phyloP scores from a whole-genome alignment of 2,888 invertebrate genomes.

The Drosophila barbarae region DNA sequence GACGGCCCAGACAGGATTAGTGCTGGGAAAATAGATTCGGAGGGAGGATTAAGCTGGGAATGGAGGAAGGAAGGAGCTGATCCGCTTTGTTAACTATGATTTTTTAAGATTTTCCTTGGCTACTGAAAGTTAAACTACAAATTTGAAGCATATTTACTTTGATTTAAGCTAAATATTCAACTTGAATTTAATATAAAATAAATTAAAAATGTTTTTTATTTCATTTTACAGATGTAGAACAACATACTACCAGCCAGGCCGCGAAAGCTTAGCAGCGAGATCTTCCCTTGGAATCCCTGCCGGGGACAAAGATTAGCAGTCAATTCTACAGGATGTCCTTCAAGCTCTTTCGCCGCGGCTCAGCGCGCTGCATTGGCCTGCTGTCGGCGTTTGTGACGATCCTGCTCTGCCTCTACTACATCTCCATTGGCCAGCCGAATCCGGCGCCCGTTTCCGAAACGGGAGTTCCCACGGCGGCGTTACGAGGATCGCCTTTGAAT shows the following conservation, averaged over 20 bases:
- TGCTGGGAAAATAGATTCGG: conserved; percentile 22
- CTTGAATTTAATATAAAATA: background rate
- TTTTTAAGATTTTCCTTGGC: background rate
- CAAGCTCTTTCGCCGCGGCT: conserved; percentile 79
- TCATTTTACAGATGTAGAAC: conserved; percentile 51
- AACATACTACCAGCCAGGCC: background rate
- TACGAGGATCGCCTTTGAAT: conserved; percentile 31
- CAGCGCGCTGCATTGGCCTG: conserved; percentile 79
- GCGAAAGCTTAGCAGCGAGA: conserved; percentile 15
- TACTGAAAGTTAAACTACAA: background rate
- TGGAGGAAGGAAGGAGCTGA: background rate
- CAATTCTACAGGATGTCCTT: conserved; percentile 71
- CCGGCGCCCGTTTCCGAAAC: conserved; percentile 44
- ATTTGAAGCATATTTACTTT: background rate
- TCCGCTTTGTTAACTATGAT: conserved; percentile 2
- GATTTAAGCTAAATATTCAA: background rate
- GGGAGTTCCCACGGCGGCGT: conserved; percentile 53
- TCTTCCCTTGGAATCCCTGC: conserved; percentile 4
- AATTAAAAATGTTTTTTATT: background rate
- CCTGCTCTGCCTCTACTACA: conserved; percentile 79
- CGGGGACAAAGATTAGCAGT: background rate
- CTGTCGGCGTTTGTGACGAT: conserved; percentile 79
- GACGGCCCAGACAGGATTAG: conserved; percentile 35
- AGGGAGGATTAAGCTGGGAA: conserved; percentile 13
- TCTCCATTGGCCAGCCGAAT: conserved; percentile 79